These are phyloP conservation scores for Dryococelus australis DNA, from an alignment of 2,888 invertebrate genomes.

Conservation along the genomic window DNA sequence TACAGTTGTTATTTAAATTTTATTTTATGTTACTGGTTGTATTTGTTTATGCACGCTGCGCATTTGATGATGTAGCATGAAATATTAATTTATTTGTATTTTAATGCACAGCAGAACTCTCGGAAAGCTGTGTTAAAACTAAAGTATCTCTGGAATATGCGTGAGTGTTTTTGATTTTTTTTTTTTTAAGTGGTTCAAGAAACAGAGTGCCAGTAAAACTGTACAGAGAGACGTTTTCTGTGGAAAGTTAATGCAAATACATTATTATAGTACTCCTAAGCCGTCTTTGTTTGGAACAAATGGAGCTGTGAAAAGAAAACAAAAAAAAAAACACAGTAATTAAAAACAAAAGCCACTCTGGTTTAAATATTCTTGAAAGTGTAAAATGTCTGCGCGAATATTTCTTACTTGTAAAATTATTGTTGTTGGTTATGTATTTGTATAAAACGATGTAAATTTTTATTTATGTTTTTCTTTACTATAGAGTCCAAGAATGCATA, in stretches of 20 bases:
- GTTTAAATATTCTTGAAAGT: not conserved
- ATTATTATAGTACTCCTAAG: no score
- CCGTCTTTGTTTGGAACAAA: not conserved
- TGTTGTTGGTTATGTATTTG: constrained; percentile 39
- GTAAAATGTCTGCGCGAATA: not conserved
- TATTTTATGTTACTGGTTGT: not conserved
- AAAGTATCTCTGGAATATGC: not conserved
- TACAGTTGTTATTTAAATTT: not conserved
- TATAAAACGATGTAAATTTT: constrained; percentile 45
- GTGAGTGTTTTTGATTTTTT: not conserved
- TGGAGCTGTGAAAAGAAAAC: not conserved
- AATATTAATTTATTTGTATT: not conserved
- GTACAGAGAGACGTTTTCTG: not conserved
- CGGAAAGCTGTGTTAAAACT: not conserved
- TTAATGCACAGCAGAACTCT: not conserved
- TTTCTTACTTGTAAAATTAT: constrained; percentile 30
- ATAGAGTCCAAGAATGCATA: not conserved
- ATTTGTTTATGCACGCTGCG: not conserved
- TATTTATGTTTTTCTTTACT: constrained; percentile 40
- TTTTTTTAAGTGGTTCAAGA: not conserved
- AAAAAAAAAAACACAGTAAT: not conserved
- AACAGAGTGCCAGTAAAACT: not conserved
- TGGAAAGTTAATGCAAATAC: not conserved
- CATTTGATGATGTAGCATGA: not conserved
- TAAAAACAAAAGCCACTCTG: not conserved